Evolutionary conservation across 2,888 invertebrate genomes (phyloP).

Genomic region (Hyposoter didymator): DNA sequence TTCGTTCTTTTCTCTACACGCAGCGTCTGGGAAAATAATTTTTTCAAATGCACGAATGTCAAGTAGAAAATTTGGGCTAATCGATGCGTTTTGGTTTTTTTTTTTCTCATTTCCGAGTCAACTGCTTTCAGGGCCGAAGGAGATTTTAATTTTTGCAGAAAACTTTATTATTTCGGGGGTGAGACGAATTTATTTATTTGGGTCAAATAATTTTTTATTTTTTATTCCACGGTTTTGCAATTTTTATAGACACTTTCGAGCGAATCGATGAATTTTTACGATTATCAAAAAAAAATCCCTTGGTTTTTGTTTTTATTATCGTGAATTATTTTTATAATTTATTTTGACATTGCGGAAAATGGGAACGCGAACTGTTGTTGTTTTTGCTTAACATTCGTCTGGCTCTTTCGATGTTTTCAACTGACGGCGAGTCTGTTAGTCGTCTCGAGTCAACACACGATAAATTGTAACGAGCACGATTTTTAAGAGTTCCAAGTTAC

Average conservation of each 20-base stretch:
- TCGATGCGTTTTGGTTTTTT: neutral
- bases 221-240: no score
- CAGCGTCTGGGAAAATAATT: neutral
- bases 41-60: neutral
- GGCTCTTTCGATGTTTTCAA: slow-evolving; percentile 12
- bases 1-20: neutral
- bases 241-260: no score
- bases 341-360: neutral
- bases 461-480: slow-evolving; percentile 43
- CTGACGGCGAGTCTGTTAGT: slow-evolving; percentile 23
- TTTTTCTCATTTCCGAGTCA: neutral
- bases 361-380: neutral
- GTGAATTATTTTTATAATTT: neutral
- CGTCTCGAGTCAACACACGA: slow-evolving; percentile 16
- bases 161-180: no score
- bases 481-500: slow-evolving; percentile 78
- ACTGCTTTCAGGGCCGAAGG: neutral
- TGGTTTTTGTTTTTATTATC: neutral
- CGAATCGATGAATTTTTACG: no score
- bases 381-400: neutral
- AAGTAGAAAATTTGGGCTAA: neutral
- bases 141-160: neutral
- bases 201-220: no score
- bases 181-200: no score
- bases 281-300: neutral